These are phyloP conservation scores for Battus philenor DNA, from an alignment of 1,140 invertebrate species.

Conservation along the genomic window DNA sequence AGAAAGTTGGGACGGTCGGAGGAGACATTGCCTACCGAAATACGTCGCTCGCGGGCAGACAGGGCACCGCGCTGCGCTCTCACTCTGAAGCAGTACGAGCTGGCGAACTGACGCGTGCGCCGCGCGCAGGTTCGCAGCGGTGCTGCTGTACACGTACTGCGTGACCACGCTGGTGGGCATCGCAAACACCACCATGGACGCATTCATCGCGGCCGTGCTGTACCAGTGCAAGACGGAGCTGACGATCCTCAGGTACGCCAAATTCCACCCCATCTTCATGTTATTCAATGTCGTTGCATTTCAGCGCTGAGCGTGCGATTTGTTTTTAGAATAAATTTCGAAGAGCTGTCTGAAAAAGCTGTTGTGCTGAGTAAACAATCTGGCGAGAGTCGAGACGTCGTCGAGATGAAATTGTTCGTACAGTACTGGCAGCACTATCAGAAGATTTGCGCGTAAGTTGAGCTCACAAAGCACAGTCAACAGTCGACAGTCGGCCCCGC, in stretches of 20 bases:
- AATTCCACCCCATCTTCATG: no score
- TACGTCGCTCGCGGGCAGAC: no score
- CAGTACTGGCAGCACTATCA: slow-evolving; percentile 41
- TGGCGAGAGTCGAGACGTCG: slow-evolving; percentile 19
- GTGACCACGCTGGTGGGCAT: slow-evolving; percentile 57
- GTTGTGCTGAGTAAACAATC: neutral
- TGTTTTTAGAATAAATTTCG: slow-evolving; percentile 35
- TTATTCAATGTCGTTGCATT: no score
- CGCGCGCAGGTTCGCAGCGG: slow-evolving; percentile 42
- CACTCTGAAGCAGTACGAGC: no score
- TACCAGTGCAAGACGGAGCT: slow-evolving; percentile 56
- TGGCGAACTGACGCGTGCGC: no score
- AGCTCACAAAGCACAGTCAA: no score
- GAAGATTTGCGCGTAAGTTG: slow-evolving; percentile 39
- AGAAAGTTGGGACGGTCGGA: no score
- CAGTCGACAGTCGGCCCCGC: no score
- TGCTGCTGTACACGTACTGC: slow-evolving; percentile 56
- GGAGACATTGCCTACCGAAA: no score
- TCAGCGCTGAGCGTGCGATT: no score
- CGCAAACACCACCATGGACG: slow-evolving; percentile 65
- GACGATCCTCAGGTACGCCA: slow-evolving; percentile 37
- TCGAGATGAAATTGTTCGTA: slow-evolving; percentile 29
- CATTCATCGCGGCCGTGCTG: slow-evolving; percentile 52
- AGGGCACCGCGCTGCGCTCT: no score
- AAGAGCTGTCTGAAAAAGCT: slow-evolving; percentile 27